Evolutionary conservation across 2,113 vertebrate genomes (phyloP).

Genomic region (Cyprinodon tularosa): DNA sequence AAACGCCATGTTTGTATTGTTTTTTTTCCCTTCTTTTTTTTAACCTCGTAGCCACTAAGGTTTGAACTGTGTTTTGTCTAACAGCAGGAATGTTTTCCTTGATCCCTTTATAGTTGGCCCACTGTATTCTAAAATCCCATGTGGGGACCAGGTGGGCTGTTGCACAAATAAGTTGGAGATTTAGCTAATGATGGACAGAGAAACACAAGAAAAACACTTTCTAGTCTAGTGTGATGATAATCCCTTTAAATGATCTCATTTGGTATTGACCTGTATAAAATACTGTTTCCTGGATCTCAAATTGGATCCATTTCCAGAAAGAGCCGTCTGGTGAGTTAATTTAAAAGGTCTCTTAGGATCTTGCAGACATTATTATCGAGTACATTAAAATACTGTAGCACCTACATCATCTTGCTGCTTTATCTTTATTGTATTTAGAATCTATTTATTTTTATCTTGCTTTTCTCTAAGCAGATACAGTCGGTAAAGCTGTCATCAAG

Average conservation of each 20-base stretch:
- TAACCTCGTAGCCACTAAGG: slow-evolving; percentile 39
- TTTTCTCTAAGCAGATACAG: no score
- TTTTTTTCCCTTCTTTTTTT: slow-evolving; percentile 44
- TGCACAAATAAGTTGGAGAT: slow-evolving; percentile 65
- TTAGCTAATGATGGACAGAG: slow-evolving; percentile 56
- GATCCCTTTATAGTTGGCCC: slow-evolving; percentile 65
- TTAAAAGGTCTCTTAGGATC: not conserved
- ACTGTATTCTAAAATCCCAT: slow-evolving; percentile 66
- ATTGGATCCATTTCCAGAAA: slow-evolving; percentile 2
- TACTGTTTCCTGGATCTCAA: slow-evolving; percentile 1
- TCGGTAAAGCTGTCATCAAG: no score
- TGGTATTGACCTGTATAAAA: slow-evolving; percentile 24
- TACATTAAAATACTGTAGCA: not conserved
- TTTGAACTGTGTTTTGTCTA: slow-evolving; percentile 69
- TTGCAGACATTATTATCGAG: not conserved
- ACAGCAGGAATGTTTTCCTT: slow-evolving; percentile 64
- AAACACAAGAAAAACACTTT: slow-evolving; percentile 57
- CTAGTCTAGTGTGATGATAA: slow-evolving; percentile 17
- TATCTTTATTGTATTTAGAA: not conserved
- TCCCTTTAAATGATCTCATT: slow-evolving; percentile 14
- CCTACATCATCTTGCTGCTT: not conserved
- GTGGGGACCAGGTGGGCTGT: slow-evolving; percentile 57
- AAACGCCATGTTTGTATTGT: not conserved
- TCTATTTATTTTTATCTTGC: not conserved
- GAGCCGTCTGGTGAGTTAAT: not conserved